phyloP scores from a whole-genome alignment of 2,113 vertebrate species.

The Cyanocitta stelleri region DNA sequence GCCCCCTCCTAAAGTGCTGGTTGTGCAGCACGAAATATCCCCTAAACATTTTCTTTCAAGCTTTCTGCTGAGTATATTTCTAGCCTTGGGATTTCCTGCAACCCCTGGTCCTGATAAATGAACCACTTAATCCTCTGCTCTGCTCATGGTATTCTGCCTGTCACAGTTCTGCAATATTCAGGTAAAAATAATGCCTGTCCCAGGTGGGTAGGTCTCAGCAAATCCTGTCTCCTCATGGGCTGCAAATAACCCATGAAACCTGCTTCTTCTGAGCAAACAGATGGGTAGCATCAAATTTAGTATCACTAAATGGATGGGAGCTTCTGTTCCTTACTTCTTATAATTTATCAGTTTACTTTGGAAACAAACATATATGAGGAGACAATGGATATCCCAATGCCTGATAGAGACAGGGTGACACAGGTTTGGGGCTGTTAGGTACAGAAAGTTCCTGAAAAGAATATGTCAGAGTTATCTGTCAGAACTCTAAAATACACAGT shows the following conservation, averaged over 20 bases:
- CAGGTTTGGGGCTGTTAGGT: not conserved
- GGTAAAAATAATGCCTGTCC: not conserved
- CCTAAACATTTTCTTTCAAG: not conserved
- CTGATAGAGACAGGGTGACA: not conserved
- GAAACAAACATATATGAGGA: not conserved
- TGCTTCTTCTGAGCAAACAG: not conserved
- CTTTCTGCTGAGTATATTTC: not conserved
- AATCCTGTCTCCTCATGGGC: not conserved
- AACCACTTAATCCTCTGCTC: not conserved
- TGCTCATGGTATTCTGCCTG: not conserved
- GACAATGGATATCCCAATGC: not conserved
- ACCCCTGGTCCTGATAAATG: not conserved
- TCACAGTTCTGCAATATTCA: not conserved
- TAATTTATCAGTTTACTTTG: not conserved
- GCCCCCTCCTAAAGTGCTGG: not conserved
- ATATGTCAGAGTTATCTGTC: no score
- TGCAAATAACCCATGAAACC: slow-evolving; percentile 13
- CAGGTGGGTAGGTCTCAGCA: not conserved
- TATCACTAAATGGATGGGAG: not conserved
- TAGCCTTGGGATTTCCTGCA: not conserved
- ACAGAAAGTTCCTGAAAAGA: not conserved
- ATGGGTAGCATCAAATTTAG: slow-evolving; percentile 3
- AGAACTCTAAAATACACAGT: not conserved
- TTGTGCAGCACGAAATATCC: not conserved
- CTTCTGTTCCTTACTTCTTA: not conserved